phyloP scores from a whole-genome alignment of 2,888 invertebrate genomes.

The Macroteleia sp. region DNA sequence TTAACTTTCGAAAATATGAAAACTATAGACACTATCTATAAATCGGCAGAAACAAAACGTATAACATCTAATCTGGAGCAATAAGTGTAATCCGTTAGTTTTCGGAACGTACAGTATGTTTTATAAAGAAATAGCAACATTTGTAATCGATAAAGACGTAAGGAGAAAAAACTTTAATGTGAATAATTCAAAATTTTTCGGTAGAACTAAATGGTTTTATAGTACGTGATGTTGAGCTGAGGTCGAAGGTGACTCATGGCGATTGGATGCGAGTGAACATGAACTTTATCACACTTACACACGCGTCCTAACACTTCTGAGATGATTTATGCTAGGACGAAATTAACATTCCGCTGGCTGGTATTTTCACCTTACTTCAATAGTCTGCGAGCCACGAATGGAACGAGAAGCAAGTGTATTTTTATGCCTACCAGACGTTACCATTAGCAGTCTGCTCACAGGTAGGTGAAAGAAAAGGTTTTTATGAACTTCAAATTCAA shows the following conservation, averaged over 20 bases:
- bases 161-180: no score
- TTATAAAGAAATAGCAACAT: no score
- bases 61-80: no score
- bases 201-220: constrained; percentile 30
- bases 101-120: no score
- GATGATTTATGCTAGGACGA: constrained; percentile 73
- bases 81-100: no score
- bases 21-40: no score
- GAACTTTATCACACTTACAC: constrained; percentile 62
- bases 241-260: constrained; percentile 74
- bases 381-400: constrained; percentile 53
- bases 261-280: constrained; percentile 58
- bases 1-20: no score
- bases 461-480: constrained; percentile 35
- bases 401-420: constrained; percentile 56
- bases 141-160: no score
- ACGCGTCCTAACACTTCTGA: constrained; percentile 52
- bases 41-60: no score
- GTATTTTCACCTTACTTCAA: constrained; percentile 73
- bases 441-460: constrained; percentile 52
- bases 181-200: no score
- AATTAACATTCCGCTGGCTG: constrained; percentile 74
- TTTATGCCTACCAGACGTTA: constrained; percentile 55
- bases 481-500: constrained; percentile 21
- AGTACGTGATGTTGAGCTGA: constrained; percentile 63